These are phyloP conservation scores for Marisa cornuarietis DNA, from an alignment of 1,140 invertebrate species.

Conservation along the genomic window DNA sequence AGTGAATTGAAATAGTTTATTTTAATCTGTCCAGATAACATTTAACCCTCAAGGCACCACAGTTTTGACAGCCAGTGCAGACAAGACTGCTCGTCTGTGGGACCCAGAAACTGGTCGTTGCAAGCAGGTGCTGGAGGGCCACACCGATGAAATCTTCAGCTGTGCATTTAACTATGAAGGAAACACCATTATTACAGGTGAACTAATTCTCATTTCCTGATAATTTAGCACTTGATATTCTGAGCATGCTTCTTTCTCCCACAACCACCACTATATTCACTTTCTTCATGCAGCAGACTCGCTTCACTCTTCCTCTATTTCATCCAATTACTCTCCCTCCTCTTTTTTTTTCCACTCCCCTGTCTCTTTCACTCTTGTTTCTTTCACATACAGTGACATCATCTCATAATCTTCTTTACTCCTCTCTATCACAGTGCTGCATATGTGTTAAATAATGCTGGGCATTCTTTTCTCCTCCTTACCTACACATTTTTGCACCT, in stretches of 20 bases:
- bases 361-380: not conserved
- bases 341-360: not conserved
- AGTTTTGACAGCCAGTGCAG: conserved; percentile 78
- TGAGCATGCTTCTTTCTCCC: not conserved
- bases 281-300: not conserved
- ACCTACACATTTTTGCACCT: too few relatives aligned
- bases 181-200: conserved; percentile 78
- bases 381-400: not conserved
- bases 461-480: too few relatives aligned
- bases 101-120: conserved; percentile 76
- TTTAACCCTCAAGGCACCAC: conserved; percentile 80
- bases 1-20: too few relatives aligned
- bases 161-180: conserved; percentile 82
- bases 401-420: not conserved
- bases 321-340: not conserved
- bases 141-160: conserved; percentile 82
- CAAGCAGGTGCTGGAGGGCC: conserved; percentile 74
- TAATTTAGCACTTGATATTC: not conserved
- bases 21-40: conserved; percentile 70
- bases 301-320: not conserved
- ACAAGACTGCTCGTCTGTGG: conserved; percentile 81
- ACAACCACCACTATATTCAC: not conserved
- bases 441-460: too few relatives aligned
- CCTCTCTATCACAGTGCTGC: not conserved
- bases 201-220: not conserved